A percentile compares a stretch with the other conserved stretches of the same genome.
These are phyloP conservation scores for Elegia similella DNA, from an alignment of 2,888 invertebrate species.

Conservation along the genomic window DNA sequence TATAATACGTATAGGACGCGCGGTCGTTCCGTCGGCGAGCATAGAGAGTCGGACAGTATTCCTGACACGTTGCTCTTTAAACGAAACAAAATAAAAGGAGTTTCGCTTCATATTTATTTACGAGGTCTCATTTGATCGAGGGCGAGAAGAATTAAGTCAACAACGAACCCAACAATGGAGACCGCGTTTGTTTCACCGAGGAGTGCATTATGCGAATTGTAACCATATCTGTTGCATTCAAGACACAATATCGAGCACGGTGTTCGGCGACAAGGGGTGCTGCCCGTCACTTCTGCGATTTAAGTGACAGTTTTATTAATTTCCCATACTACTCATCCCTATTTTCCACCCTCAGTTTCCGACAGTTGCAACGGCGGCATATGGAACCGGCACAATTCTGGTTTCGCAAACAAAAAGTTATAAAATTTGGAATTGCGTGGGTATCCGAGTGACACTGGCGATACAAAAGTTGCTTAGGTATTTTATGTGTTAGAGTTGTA, in stretches of 20 bases:
- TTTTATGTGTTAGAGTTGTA: no score
- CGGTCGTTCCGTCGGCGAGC: conserved; percentile 22
- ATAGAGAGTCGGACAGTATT: conserved; percentile 22
- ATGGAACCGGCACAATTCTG: conserved; percentile 58
- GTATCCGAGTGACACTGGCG: not conserved
- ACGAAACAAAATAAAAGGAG: conserved; percentile 26
- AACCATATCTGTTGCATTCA: conserved; percentile 40
- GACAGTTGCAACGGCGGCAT: conserved; percentile 68
- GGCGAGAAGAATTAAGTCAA: conserved; percentile 71
- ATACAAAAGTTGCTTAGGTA: no score
- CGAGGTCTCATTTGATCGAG: conserved; percentile 57
- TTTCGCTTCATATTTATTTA: conserved; percentile 62
- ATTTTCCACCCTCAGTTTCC: conserved; percentile 69
- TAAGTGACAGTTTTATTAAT: conserved; percentile 90
- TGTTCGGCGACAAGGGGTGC: conserved; percentile 53
- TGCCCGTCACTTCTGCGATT: conserved; percentile 75
- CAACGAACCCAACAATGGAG: conserved; percentile 68
- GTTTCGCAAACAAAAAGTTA: conserved; percentile 38
- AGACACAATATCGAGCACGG: conserved; percentile 48
- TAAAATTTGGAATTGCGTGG: conserved; percentile 30
- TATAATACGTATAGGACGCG: conserved; percentile 31
- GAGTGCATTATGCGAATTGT: conserved; percentile 35
- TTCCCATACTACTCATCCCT: conserved; percentile 80
- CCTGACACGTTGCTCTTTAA: conserved; percentile 18
- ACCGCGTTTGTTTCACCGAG: conserved; percentile 44